Evolutionary conservation across 2,113 vertebrate genomes (phyloP).

Genomic region (Peucedramus taeniatus): DNA sequence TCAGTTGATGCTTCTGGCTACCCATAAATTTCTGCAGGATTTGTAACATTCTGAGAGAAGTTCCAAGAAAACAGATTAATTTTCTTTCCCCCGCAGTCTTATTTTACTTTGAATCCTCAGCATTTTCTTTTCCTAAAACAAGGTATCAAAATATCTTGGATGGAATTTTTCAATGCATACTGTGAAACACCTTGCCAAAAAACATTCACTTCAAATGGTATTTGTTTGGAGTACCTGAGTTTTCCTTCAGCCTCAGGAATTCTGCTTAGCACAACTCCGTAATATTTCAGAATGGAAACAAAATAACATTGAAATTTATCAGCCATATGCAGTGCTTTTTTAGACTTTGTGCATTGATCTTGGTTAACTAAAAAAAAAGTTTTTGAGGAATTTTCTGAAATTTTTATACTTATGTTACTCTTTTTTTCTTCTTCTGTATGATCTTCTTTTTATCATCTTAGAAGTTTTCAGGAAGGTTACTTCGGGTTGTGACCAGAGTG

Average conservation of each 20-base stretch:
- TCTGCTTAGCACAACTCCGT: slow-evolving; percentile 29
- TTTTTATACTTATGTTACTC: background rate
- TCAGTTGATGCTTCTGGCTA: slow-evolving; percentile 41
- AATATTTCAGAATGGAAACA: slow-evolving; percentile 28
- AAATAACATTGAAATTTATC: slow-evolving; percentile 15
- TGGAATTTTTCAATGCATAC: slow-evolving; percentile 33
- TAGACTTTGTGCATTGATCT: background rate
- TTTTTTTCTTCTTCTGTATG: background rate
- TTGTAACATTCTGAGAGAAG: slow-evolving; percentile 4
- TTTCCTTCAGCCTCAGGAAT: slow-evolving; percentile 61
- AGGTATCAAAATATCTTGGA: slow-evolving; percentile 59
- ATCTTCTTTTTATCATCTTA: background rate
- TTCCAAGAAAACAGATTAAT: slow-evolving; percentile 49
- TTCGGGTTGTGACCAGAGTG: background rate
- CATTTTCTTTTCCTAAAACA: slow-evolving; percentile 60
- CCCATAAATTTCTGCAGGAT: slow-evolving; percentile 23
- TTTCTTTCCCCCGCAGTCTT: slow-evolving; percentile 21
- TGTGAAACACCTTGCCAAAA: slow-evolving; percentile 42
- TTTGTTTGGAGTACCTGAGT: slow-evolving; percentile 64
- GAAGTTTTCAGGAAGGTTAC: background rate
- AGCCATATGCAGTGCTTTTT: background rate
- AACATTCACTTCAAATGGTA: slow-evolving; percentile 48
- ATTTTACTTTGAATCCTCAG: slow-evolving; percentile 52
- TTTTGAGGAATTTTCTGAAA: background rate
- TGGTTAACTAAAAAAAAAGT: background rate